Evolutionary conservation across 2,797 vertebrate genomes (phyloP).

Genomic region (Halcyon leucocephala): DNA sequence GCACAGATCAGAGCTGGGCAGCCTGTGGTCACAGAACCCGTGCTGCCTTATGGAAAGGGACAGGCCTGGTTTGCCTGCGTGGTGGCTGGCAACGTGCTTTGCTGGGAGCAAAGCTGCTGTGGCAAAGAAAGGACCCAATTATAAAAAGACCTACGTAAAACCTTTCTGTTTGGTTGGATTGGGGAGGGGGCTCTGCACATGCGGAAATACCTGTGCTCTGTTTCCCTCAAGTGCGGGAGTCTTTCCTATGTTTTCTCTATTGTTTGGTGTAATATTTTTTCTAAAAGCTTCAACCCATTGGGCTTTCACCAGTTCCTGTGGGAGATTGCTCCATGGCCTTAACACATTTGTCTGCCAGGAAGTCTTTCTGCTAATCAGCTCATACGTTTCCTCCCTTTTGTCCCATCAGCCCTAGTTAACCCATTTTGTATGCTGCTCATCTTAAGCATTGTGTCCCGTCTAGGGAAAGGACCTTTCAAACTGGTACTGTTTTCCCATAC

Average conservation of each 20-base stretch:
- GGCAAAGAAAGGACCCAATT: background rate
- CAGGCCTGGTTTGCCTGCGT: rapidly evolving
- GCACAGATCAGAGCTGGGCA: rapidly evolving
- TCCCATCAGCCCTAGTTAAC: background rate
- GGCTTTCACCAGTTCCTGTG: background rate
- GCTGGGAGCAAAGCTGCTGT: background rate
- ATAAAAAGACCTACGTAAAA: background rate
- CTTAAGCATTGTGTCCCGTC: background rate
- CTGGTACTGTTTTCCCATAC: background rate
- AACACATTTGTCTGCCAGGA: background rate
- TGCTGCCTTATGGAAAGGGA: background rate
- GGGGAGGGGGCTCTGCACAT: background rate
- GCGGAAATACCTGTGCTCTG: background rate
- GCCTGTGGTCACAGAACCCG: rapidly evolving
- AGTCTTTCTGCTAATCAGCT: background rate
- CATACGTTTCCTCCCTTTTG: background rate
- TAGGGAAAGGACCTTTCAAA: background rate
- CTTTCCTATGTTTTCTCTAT: background rate
- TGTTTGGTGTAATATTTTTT: background rate
- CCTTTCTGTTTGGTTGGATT: background rate
- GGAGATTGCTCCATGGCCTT: background rate
- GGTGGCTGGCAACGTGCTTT: background rate
- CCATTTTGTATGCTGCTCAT: background rate
- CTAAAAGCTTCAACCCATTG: rapidly evolving
- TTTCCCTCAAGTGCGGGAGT: background rate